Conservation (phyloP, 2,888 invertebrate genomes). For the Melieria crassipennis region DNA sequence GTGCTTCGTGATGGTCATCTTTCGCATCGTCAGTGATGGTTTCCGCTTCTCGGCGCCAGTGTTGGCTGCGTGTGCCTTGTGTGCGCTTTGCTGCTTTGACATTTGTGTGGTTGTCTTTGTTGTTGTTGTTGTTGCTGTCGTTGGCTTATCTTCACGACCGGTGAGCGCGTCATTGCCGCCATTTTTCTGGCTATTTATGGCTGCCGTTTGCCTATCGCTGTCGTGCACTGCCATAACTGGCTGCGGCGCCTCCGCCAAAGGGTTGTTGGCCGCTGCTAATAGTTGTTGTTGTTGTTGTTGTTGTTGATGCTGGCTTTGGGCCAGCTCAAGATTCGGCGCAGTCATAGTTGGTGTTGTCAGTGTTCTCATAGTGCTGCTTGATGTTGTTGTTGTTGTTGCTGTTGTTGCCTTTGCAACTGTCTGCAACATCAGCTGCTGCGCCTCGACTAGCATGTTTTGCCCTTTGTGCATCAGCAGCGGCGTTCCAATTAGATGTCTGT, state of each 20-base stretch:
- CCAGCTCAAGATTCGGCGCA: constrained; percentile 39
- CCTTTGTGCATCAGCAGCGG: constrained; percentile 63
- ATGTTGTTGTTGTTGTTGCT: constrained; percentile 28
- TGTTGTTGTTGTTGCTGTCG: constrained; percentile 4
- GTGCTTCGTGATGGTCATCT: constrained; percentile 59
- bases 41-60: constrained; percentile 43
- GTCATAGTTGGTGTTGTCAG: constrained; percentile 30
- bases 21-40: constrained; percentile 55
- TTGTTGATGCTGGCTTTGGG: constrained; percentile 43
- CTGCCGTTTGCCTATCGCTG: constrained; percentile 43
- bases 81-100: constrained; percentile 10
- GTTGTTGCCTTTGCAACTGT: constrained; percentile 22
- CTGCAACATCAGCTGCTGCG: constrained; percentile 54
- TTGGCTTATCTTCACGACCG: constrained; percentile 32
- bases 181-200: constrained; percentile 49
- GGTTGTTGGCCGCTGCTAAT: background rate
- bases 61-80: constrained; percentile 30
- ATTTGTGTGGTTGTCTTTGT: constrained; percentile 7
- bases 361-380: constrained; percentile 10
- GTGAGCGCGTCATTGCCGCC: constrained; percentile 32
- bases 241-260: constrained; percentile 5
- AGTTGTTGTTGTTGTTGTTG: background rate
- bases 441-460: constrained; percentile 60
- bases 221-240: constrained; percentile 42
- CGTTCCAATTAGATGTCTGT: constrained; percentile 63